Evolutionary conservation across 30 jellyfish, hydroid and myxozoan genomes (phyloP).

Genomic region (Aurelia sp.): DNA sequence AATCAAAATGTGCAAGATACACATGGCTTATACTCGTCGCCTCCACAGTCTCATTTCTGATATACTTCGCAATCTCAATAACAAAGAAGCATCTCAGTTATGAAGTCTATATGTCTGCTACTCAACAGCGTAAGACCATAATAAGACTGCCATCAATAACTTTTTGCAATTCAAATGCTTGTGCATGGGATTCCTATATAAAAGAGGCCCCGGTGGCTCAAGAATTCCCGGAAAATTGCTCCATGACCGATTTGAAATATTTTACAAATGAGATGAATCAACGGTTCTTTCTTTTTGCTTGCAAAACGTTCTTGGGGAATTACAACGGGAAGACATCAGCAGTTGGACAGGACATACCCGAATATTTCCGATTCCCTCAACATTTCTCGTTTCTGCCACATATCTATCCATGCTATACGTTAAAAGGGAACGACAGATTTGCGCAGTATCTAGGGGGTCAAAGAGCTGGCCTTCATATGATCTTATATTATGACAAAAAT

Average conservation of each 20-base stretch:
- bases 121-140: too few species aligned
- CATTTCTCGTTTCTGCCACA: constrained; percentile 33
- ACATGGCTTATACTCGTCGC: constrained; percentile 16
- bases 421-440: constrained; percentile 12
- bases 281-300: background rate
- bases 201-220: constrained; percentile 10
- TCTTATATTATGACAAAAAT: background rate
- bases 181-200: background rate
- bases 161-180: constrained; percentile 13
- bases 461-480: constrained; percentile 14
- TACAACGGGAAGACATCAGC: constrained; percentile 2
- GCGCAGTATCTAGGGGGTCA: constrained; percentile 7
- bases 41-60: background rate
- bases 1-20: background rate
- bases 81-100: background rate
- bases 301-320: constrained; percentile 11
- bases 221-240: constrained; percentile 36
- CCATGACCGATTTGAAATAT: constrained; percentile 2
- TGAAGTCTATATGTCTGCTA: background rate
- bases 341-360: background rate
- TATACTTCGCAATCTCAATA: background rate
- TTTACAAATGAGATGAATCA: constrained; percentile 8
- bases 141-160: constrained; percentile 28
- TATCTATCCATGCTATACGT: constrained; percentile 18
- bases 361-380: constrained; percentile 4